Evolutionary conservation across 2,888 invertebrate species (phyloP), one percentile per base, ranked within the genome.

Genomic region (Drosophila anomelani): DNA sequence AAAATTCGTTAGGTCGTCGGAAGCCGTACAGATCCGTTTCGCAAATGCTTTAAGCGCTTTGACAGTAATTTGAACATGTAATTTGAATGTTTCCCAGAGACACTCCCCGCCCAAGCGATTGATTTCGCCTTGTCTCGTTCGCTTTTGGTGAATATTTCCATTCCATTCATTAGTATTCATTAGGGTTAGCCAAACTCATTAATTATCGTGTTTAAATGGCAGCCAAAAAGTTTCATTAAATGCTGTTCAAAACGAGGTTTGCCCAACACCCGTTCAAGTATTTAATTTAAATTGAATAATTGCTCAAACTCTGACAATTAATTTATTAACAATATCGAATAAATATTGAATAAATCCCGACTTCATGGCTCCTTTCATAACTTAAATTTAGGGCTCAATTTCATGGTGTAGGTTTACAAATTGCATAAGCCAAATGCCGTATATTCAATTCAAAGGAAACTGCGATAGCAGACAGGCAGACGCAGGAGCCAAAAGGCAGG

Each of bases 51-150:
- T 77, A 85, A 88, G 77, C 83, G 61, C 46, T 60, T 80, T 80
- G 78, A 83, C 78, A 82, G 80, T 88, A 85, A 84, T 84, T 84
- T 85, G 69, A 73, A 75, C 76, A 75, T 82, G 80, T 88, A 88
- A 85, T 85, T 88, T 83, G 84, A 82, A 78, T 85, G 80, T 61
- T 67, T 47, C 36, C 41, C 43, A 44, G 58, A 43, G 66, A 55
- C 64, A 74, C 55, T 58, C 20, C 26, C 26, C 20, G n/a, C 62
- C 15, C 43, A 43, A 64, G 20, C 64, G 64, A 66, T 66, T 66
- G 64, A 66, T 66, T 66, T 66, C 36, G 20, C 49, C 32, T 23
- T 23, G 63, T 13, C 49, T 63, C 15, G 23, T 32, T 47, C 4
- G 46, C 59, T 3, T n/a, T 47, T 26, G 32, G n/a, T 3, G 41